Conservation (phyloP, 1,140 invertebrate species). For the Orius laevigatus region DNA sequence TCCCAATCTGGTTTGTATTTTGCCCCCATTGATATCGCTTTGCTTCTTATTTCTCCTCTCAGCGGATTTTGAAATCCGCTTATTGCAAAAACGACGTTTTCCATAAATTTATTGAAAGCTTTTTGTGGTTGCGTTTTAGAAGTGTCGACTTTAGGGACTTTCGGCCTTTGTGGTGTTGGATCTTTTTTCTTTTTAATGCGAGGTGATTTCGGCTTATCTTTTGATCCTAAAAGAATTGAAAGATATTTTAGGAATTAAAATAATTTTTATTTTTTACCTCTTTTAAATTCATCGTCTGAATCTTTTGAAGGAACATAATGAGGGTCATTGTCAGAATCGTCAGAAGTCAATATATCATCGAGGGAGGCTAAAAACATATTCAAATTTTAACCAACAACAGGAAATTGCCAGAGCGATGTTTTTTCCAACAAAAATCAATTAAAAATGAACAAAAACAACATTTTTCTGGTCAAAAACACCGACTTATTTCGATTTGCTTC, state of each 20-base stretch:
- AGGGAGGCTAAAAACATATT: not conserved
- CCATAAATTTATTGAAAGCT: slow-evolving; percentile 40
- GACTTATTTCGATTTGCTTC: too few relatives aligned
- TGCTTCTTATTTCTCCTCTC: slow-evolving; percentile 44
- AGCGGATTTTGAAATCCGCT: slow-evolving; percentile 77
- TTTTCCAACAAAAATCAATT: too few relatives aligned
- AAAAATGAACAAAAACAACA: too few relatives aligned
- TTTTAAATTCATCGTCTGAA: not conserved
- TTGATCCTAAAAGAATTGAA: not conserved
- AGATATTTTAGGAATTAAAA: not conserved
- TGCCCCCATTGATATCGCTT: slow-evolving; percentile 61
- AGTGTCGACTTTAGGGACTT: not conserved
- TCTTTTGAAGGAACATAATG: not conserved
- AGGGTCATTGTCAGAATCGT: slow-evolving; percentile 1
- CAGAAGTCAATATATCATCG: not conserved
- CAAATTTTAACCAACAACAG: too few relatives aligned
- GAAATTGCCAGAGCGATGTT: too few relatives aligned
- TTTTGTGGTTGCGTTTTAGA: slow-evolving; percentile 20
- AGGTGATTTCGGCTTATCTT: not conserved
- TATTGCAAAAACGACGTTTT: slow-evolving; percentile 55
- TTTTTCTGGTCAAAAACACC: too few relatives aligned
- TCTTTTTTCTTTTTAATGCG: slow-evolving; percentile 6
- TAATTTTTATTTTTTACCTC: too few relatives aligned
- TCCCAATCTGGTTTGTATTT: slow-evolving; percentile 62
- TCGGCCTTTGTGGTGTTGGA: not conserved